phyloP scores from a whole-genome alignment of 2,888 invertebrate species.

The Trichogramma dendrolimi region DNA sequence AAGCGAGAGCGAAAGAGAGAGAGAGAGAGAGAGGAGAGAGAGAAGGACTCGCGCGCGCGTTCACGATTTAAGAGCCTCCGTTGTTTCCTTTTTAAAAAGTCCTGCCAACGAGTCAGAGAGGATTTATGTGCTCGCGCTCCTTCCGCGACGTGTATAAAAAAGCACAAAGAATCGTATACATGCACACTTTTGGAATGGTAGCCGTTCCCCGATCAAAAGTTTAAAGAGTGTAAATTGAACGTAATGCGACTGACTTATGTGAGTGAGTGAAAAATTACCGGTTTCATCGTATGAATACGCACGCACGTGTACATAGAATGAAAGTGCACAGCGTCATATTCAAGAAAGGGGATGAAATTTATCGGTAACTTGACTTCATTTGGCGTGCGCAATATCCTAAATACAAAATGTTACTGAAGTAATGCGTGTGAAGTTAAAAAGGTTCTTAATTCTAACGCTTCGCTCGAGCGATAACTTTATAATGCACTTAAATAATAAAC shows the following conservation, averaged over 20 bases:
- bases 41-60: conserved; percentile 12
- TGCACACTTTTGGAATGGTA: too few species aligned
- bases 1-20: too few species aligned
- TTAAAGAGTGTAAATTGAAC: conserved; percentile 29
- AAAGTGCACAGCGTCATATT: too few species aligned
- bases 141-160: conserved; percentile 16
- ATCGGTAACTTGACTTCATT: too few species aligned
- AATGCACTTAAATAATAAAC: too few species aligned
- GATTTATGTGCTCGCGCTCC: conserved; percentile 21
- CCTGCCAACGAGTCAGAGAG: not conserved
- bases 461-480: too few species aligned
- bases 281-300: not conserved
- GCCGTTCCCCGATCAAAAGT: conserved; percentile 16
- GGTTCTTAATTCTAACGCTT: too few species aligned
- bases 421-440: too few species aligned
- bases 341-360: too few species aligned
- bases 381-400: too few species aligned
- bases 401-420: too few species aligned
- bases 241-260: conserved; percentile 22
- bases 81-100: conserved; percentile 10
- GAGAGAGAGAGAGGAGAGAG: too few species aligned
- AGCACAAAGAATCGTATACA: not conserved
- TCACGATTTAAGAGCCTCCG: conserved; percentile 25
- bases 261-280: conserved; percentile 16
- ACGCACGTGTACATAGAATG: not conserved